Evolutionary conservation across 2,888 invertebrate species (phyloP), one percentile per base, ranked within the genome.

Genomic region (Melangyna quadrimaculata): DNA sequence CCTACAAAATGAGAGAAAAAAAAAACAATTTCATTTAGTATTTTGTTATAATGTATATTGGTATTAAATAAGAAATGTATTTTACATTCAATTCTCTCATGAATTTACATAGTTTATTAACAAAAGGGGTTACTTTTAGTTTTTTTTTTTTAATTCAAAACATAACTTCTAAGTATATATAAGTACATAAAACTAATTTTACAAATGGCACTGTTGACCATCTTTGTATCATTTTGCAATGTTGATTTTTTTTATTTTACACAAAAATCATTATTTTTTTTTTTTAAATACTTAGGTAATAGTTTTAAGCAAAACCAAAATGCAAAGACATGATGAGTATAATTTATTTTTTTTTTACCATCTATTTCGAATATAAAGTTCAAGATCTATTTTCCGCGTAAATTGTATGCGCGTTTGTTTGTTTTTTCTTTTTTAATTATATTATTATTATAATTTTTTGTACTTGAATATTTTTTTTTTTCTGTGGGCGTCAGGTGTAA

Each of bases 401-500:
- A 71, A 40, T 59, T 17, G 63, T 67, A 65, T 84, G 71, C 71
- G 70, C 78, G 32, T 67, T 48, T 29, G 29, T 32, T 48, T 67
- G n/a, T 10, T 48, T 14, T 4, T 24, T 71, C n/a, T n/a, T 40
- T n/a, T n/a, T n/a, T n/a, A n/a, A 40, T 73, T 43, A 51, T 37
- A 19, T 53, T 19, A 22, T n/a, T 70, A 51, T 51, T 51, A 51
- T 74, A 37, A 43, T 19, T 57, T 74, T 87, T 78, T 84, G 81
- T 87, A 81, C 83, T 84, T 87, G 84, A 84, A 80, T 84, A 87
- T 57, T 43, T 67, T 84, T 43, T 67, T 84, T 35, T 75, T 87
- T 84, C 73, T 82, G 87, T 82, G 87, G 82, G 87, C 82, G 65
- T 82, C 78, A 87, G 87, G 87, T 87, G 87, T 87, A 87, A 87